These are phyloP conservation scores for Balaeniceps rex DNA, from an alignment of 2,113 vertebrate genomes.

Conservation along the genomic window DNA sequence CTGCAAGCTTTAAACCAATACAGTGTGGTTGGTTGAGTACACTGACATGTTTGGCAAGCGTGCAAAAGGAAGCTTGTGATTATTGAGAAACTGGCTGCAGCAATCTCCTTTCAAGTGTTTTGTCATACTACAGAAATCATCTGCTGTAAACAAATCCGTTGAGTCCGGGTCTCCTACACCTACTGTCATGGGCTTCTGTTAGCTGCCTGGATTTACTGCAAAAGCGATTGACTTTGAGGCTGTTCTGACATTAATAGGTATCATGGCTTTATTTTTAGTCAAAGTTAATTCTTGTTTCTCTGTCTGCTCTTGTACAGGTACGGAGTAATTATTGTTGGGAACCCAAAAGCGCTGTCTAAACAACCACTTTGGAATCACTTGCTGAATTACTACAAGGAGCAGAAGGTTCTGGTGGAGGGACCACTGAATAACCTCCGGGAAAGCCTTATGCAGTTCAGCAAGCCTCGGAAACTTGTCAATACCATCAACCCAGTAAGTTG, in stretches of 20 bases:
- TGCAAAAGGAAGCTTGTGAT: neutral
- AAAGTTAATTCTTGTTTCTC: accelerated
- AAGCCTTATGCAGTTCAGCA: conserved; percentile 99
- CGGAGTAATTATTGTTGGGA: conserved; percentile 97
- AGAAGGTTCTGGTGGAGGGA: conserved; percentile 97
- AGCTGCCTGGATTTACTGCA: neutral
- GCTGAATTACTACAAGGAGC: conserved; percentile 98
- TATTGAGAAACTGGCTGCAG: neutral
- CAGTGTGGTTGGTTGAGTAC: accelerated
- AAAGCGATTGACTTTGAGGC: accelerated
- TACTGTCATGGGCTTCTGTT: neutral
- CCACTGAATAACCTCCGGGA: conserved; percentile 98
- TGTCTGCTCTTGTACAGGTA: conserved; percentile 72
- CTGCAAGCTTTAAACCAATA: accelerated
- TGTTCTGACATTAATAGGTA: accelerated
- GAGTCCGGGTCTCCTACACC: neutral
- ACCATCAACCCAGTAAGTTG: conserved; percentile 95
- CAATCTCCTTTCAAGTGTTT: neutral
- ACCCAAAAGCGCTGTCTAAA: conserved; percentile 96
- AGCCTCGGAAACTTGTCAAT: conserved; percentile 96
- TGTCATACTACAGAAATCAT: neutral
- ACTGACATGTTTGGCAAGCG: accelerated
- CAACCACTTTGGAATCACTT: conserved; percentile 98
- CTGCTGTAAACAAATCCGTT: neutral
- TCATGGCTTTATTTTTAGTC: neutral